phyloP scores from a whole-genome alignment of 2,113 vertebrate genomes.

The Sula dactylatra region DNA sequence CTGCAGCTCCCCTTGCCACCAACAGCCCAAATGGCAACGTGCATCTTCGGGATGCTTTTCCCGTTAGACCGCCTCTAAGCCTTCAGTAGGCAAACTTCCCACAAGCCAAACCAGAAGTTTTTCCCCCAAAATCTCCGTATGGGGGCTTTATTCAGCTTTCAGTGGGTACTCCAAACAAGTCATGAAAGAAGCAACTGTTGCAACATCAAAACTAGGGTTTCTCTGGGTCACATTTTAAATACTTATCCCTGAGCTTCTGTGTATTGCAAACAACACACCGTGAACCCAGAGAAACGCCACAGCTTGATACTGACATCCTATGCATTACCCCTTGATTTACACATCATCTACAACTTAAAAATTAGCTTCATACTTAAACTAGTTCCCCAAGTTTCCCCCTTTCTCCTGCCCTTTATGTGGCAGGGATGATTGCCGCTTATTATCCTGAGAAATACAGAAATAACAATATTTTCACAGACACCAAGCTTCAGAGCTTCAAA shows the following conservation, averaged over 20 bases:
- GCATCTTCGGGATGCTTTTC: neutral
- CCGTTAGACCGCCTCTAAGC: neutral
- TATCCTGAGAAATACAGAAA: conserved; percentile 75
- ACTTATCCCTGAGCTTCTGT: conserved; percentile 86
- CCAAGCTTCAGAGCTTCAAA: conserved; percentile 64
- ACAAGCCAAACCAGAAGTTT: neutral
- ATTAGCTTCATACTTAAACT: conserved; percentile 58
- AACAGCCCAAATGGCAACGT: accelerated
- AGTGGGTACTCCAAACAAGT: neutral
- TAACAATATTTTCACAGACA: conserved; percentile 72
- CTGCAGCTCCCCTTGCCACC: neutral
- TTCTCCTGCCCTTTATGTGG: conserved; percentile 54
- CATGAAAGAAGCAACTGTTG: conserved; percentile 41
- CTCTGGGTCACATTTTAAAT: conserved; percentile 78
- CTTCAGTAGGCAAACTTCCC: neutral
- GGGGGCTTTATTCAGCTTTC: neutral
- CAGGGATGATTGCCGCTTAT: conserved; percentile 76
- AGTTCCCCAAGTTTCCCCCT: conserved; percentile 58
- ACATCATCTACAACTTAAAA: conserved; percentile 54
- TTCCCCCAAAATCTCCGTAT: accelerated
- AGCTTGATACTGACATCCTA: neutral
- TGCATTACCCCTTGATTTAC: conserved; percentile 6
- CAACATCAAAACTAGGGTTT: conserved; percentile 65
- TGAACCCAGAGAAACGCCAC: conserved; percentile 57
- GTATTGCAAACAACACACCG: conserved; percentile 57